A percentile compares a stretch with the other conserved stretches of the same genome.
These are phyloP conservation scores for Zonitis immaculata DNA, from an alignment of 2,888 invertebrate genomes.

Conservation along the genomic window DNA sequence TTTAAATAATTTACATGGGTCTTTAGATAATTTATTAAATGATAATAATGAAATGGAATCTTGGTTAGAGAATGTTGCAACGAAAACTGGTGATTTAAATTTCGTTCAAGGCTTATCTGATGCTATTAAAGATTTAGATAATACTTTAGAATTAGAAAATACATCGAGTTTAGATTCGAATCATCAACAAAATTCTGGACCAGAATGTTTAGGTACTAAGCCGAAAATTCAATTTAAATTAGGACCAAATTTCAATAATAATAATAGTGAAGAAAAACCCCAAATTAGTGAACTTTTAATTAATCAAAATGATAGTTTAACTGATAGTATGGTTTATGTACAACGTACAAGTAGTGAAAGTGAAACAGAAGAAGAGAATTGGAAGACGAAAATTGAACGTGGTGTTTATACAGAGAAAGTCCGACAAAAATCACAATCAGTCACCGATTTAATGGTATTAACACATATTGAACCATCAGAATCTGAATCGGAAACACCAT, in stretches of 20 bases:
- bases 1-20: constrained; percentile 65
- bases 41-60: constrained; percentile 49
- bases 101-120: constrained; percentile 58
- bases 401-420: constrained; percentile 60
- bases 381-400: constrained; percentile 57
- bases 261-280: constrained; percentile 2
- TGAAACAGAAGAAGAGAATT: constrained; percentile 61
- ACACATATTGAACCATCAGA: constrained; percentile 62
- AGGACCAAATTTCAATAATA: constrained; percentile 30
- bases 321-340: constrained; percentile 32
- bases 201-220: constrained; percentile 41
- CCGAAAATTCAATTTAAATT: constrained; percentile 44
- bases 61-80: constrained; percentile 58
- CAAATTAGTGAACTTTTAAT: constrained; percentile 11
- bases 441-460: constrained; percentile 62
- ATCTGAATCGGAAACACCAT: constrained; percentile 54
- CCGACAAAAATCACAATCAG: constrained; percentile 61
- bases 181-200: constrained; percentile 53
- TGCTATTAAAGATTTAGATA: constrained; percentile 61
- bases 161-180: constrained; percentile 56
- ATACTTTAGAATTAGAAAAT: constrained; percentile 58
- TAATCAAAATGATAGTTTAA: constrained; percentile 34
- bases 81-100: constrained; percentile 57
- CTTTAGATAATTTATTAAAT: constrained; percentile 51
- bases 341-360: constrained; percentile 51